Conservation (phyloP, 2,797 vertebrate species). For the Poliocrania exsul region DNA sequence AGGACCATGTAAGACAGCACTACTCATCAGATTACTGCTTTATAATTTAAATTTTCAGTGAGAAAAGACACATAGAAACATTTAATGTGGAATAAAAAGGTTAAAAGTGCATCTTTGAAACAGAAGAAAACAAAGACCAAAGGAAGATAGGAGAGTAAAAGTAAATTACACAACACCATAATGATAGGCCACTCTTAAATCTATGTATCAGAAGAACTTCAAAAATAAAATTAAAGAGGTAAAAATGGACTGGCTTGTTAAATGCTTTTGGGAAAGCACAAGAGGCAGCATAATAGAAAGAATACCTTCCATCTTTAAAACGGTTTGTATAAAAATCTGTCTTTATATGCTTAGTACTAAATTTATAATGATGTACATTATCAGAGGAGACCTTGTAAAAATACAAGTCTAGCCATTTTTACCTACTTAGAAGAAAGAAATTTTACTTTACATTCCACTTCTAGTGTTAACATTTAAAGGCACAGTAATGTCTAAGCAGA, state of each 20-base stretch:
- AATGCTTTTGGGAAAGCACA: not conserved
- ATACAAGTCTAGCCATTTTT: not conserved
- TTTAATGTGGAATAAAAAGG: not conserved
- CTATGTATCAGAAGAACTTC: not conserved
- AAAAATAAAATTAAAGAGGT: not conserved
- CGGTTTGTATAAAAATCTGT: not conserved
- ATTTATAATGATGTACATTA: not conserved
- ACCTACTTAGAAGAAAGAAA: not conserved
- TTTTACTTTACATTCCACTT: not conserved
- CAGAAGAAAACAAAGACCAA: not conserved
- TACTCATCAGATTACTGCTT: not conserved
- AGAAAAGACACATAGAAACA: not conserved
- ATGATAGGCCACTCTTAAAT: not conserved
- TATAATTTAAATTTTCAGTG: not conserved
- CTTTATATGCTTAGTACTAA: not conserved
- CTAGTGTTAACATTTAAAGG: not conserved
- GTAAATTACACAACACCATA: not conserved
- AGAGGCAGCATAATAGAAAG: not conserved
- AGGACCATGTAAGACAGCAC: not conserved
- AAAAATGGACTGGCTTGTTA: not conserved
- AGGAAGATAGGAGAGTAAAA: not conserved
- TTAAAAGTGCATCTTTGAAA: not conserved
- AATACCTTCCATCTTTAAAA: not conserved
- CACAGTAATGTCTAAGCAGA: not conserved
- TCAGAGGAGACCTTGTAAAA: not conserved